Conservation (phyloP, 2,113 vertebrate species). For the Microcebus tavaratra region DNA sequence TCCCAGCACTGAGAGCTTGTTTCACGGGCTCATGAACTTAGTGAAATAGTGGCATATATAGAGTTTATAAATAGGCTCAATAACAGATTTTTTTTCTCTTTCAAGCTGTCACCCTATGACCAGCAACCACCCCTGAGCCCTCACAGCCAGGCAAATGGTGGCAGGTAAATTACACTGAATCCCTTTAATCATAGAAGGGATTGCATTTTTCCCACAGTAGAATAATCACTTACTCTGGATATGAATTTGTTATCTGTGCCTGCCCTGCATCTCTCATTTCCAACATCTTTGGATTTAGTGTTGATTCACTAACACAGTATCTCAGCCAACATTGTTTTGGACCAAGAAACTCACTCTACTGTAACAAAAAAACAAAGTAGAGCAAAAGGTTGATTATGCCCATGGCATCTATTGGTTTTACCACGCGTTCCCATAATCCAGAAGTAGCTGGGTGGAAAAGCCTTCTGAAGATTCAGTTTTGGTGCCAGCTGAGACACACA, state of each 20-base stretch:
- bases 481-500: background rate
- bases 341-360: background rate
- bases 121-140: background rate
- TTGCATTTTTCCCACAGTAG: background rate
- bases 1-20: background rate
- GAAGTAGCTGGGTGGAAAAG: background rate
- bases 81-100: background rate
- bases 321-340: background rate
- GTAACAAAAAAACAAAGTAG: background rate
- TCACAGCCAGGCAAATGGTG: background rate
- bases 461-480: background rate
- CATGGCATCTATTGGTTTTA: background rate
- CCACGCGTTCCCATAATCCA: background rate
- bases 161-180: background rate
- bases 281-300: background rate
- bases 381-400: background rate
- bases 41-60: background rate
- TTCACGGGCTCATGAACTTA: background rate
- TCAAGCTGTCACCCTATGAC: background rate
- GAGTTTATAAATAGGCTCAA: background rate
- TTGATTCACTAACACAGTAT: background rate
- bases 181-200: background rate
- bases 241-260: background rate
- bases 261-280: background rate
- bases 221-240: background rate